Evolutionary conservation across 2,797 vertebrate species (phyloP).

Genomic region (Decapterus maruadsi): DNA sequence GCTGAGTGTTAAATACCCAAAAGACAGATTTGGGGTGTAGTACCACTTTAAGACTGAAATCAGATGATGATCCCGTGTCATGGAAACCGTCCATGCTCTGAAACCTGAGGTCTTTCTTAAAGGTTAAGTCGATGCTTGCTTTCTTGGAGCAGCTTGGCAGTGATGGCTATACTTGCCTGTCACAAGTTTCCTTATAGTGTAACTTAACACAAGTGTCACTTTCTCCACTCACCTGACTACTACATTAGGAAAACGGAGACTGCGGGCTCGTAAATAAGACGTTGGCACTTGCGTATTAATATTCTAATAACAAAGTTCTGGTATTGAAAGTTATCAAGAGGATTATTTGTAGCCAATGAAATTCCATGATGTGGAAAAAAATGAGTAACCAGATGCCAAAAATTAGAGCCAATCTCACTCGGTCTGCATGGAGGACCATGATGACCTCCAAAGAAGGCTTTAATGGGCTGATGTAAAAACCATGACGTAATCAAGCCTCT

Average conservation of each 20-base stretch:
- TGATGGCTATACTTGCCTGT: constrained; percentile 17
- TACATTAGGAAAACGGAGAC: constrained; percentile 21
- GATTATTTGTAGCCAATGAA: constrained; percentile 24
- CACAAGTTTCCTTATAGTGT: constrained; percentile 52
- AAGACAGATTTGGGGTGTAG: neutral
- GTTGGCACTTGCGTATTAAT: neutral
- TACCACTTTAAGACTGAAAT: constrained; percentile 41
- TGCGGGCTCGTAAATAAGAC: neutral
- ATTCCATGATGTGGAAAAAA: constrained; percentile 24
- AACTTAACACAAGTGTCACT: constrained; percentile 46
- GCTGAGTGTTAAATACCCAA: neutral
- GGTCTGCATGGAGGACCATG: constrained; percentile 11
- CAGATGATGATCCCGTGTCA: constrained; percentile 34
- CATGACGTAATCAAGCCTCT: constrained; percentile 56
- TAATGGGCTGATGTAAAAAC: constrained; percentile 52
- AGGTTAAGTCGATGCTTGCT: constrained; percentile 40
- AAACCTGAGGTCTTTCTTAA: constrained; percentile 54
- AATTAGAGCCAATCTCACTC: constrained; percentile 48
- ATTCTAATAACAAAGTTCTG: constrained; percentile 8
- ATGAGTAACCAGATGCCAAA: constrained; percentile 32
- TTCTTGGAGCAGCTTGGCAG: constrained; percentile 39
- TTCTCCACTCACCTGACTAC: constrained; percentile 33
- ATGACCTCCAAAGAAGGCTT: constrained; percentile 54
- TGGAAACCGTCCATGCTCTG: constrained; percentile 46
- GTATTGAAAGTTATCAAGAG: constrained; percentile 11